Conservation (phyloP, 2,113 vertebrate genomes). For the Hipposideros armiger region DNA sequence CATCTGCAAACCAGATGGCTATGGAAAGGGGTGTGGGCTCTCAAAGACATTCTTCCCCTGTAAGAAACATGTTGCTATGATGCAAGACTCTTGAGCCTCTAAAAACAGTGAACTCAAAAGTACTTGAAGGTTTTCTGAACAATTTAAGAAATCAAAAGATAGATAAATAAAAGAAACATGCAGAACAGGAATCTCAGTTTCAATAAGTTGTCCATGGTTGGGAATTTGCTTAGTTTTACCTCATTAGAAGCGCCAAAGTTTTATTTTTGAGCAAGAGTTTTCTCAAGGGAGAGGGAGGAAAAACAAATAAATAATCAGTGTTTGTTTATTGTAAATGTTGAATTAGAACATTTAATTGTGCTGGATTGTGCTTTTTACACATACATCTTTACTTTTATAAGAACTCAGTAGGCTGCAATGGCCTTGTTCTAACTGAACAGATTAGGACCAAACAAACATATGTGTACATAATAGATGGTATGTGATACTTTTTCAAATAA, state of each 20-base stretch:
- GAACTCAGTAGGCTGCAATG: background rate
- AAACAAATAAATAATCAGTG: background rate
- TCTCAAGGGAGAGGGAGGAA: background rate
- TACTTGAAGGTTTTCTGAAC: conserved; percentile 36
- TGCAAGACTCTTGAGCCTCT: conserved; percentile 13
- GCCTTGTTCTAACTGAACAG: background rate
- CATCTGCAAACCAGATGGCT: conserved; percentile 81
- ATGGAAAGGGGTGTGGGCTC: conserved; percentile 5
- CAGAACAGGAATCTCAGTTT: background rate
- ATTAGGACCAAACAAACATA: background rate
- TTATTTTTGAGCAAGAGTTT: conserved; percentile 29
- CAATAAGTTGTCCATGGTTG: background rate
- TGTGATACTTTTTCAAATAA: background rate
- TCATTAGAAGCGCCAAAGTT: background rate
- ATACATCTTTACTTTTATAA: background rate
- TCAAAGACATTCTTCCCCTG: conserved; percentile 60
- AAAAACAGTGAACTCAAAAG: conserved; percentile 28
- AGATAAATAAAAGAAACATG: background rate
- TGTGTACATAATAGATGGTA: background rate
- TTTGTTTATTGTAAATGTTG: conserved; percentile 31
- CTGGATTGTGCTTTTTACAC: background rate
- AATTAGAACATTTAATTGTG: background rate
- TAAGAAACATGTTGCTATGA: conserved; percentile 54
- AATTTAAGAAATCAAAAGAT: conserved; percentile 49
- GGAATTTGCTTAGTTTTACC: conserved; percentile 10